A percentile compares a stretch with the other conserved stretches of the same genome.
Conservation (phyloP, 2,888 invertebrate genomes). For the Tetranychus truncatus region DNA sequence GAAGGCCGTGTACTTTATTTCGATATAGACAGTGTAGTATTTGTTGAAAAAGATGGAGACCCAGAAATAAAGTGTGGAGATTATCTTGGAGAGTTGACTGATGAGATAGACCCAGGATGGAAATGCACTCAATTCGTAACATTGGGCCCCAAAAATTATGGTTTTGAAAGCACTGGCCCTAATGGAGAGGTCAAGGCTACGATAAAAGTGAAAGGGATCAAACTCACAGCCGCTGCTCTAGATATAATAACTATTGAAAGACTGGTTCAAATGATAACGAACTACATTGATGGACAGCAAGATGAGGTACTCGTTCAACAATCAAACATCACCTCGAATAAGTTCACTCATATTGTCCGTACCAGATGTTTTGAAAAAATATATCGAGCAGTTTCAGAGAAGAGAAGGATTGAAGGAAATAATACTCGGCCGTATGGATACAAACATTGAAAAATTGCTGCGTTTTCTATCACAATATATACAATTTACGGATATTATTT, state of each 20-base stretch:
- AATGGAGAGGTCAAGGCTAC: neutral
- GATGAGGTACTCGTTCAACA: neutral
- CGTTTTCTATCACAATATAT: too few relatives aligned
- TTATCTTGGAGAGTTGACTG: constrained; percentile 31
- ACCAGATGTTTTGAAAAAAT: constrained; percentile 13
- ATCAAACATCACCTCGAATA: neutral
- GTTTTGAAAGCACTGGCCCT: neutral
- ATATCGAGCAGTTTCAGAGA: constrained; percentile 14
- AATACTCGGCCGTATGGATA: neutral
- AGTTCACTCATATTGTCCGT: neutral
- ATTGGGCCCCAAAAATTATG: constrained; percentile 5
- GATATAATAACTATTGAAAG: neutral
- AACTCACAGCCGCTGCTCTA: neutral
- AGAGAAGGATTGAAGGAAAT: neutral
- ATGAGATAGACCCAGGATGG: constrained; percentile 28
- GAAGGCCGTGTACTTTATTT: constrained; percentile 27
- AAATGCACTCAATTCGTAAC: neutral
- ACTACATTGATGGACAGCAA: neutral
- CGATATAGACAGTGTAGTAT: constrained; percentile 33
- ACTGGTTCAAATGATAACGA: neutral
- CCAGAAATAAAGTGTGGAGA: constrained; percentile 25
- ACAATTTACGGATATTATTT: too few relatives aligned
- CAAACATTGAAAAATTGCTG: neutral
- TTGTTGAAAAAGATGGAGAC: constrained; percentile 17
- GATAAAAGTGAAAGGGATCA: constrained; percentile 9